Conservation (phyloP, 2,888 invertebrate species). For the Ethmia dodecea region DNA sequence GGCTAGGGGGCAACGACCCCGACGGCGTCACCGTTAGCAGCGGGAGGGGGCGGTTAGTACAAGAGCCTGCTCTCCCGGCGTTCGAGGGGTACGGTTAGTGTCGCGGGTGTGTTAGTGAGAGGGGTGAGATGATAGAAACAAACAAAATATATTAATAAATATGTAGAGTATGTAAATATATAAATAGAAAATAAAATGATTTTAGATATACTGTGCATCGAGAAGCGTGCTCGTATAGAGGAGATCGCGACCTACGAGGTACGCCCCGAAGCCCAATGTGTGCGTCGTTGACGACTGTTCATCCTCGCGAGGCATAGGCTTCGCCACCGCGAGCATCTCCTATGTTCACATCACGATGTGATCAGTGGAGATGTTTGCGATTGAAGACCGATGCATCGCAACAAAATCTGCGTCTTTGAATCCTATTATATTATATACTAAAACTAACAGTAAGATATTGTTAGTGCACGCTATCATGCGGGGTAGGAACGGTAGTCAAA, state of each 20-base stretch:
- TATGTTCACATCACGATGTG: slow-evolving; percentile 39
- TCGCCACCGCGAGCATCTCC: slow-evolving; percentile 34
- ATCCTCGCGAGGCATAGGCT: slow-evolving; percentile 27
- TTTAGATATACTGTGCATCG: slow-evolving; percentile 30
- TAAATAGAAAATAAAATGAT: slow-evolving; percentile 37
- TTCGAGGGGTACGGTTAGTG: too few species aligned
- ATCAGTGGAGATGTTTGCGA: slow-evolving; percentile 37
- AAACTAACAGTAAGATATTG: slow-evolving; percentile 13
- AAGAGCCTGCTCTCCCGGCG: slow-evolving; percentile 16
- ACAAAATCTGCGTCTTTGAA: too few species aligned
- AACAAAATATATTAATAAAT: slow-evolving; percentile 42
- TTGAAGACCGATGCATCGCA: slow-evolving; percentile 28
- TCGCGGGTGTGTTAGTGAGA: slow-evolving; percentile 28
- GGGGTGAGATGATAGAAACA: slow-evolving; percentile 44
- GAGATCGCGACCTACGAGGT: slow-evolving; percentile 20
- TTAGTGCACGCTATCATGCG: slow-evolving; percentile 43
- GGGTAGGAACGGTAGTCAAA: slow-evolving; percentile 52
- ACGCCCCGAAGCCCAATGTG: slow-evolving; percentile 26
- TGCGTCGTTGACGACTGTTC: slow-evolving; percentile 45
- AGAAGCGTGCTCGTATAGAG: slow-evolving; percentile 38
- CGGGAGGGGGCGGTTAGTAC: slow-evolving; percentile 28
- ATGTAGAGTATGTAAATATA: too few species aligned
- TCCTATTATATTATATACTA: not conserved
- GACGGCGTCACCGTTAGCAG: slow-evolving; percentile 33
- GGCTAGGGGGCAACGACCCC: slow-evolving; percentile 40